Percentiles rank a stretch among this genome's conserved stretches.
Evolutionary conservation across 2,888 invertebrate species (phyloP).

Genomic region (Cantharis lateralis): DNA sequence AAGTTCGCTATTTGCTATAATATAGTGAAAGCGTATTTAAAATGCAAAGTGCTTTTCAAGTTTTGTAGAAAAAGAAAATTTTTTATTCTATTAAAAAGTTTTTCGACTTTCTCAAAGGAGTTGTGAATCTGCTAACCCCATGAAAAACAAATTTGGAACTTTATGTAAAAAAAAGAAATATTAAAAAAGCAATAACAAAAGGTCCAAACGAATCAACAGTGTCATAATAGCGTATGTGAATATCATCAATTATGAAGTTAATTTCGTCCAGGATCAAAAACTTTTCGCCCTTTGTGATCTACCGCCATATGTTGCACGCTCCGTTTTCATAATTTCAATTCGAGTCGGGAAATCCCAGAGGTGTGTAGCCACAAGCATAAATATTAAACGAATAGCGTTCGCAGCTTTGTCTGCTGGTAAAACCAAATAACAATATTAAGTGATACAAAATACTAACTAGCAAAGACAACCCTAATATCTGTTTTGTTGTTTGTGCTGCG

Average conservation of each 20-base stretch:
- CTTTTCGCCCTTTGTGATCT: constrained; percentile 27
- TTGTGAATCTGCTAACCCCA: background rate
- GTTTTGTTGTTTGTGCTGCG: constrained; percentile 10
- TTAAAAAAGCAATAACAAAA: constrained; percentile 15
- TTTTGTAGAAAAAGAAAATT: background rate
- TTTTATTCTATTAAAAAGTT: background rate
- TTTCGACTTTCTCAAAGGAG: background rate
- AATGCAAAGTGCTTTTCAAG: background rate
- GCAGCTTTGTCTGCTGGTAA: constrained; percentile 29
- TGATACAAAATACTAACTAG: constrained; percentile 22
- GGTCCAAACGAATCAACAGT: background rate
- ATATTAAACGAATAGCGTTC: constrained; percentile 43
- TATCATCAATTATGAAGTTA: constrained; percentile 33
- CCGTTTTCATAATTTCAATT: constrained; percentile 39
- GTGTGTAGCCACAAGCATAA: constrained; percentile 38
- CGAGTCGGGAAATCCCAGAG: constrained; percentile 33
- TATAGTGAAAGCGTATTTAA: background rate
- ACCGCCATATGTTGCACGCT: constrained; percentile 29
- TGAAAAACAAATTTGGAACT: background rate
- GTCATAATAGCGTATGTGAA: constrained; percentile 19
- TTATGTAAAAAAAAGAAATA: constrained; percentile 5
- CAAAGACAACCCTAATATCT: constrained; percentile 16
- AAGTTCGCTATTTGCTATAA: background rate
- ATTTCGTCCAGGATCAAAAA: constrained; percentile 33
- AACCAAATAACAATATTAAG: constrained; percentile 28